Base-by-base conservation (phyloP, 2,113 vertebrate genomes). In the Nothoprocta pentlandii region DNA sequence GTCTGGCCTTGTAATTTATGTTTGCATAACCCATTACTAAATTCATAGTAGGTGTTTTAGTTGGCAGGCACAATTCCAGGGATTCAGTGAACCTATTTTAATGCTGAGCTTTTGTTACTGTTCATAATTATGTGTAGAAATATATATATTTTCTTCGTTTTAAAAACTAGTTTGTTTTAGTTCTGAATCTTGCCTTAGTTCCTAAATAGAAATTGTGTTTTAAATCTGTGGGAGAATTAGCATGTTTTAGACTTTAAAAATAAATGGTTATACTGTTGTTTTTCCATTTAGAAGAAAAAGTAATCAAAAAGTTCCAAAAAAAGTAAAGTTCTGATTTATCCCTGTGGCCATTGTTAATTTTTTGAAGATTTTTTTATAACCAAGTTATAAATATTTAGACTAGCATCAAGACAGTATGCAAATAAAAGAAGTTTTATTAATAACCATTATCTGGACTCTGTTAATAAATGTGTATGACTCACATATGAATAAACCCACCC, bases 1-100 rank as follows among this genome's bases (percentile, higher is more conserved):
- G 98, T 98, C 98, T 98, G 97, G 98, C 96, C 95, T 97, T 95
- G 94, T 98, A 98, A 99, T 99, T 99, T 98, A 99, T 98, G 98
- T 98, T 98, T 98, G 97, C 93, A 96, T 98, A 98, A 98, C 97
- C 98, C 98, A 98, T 98, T 98, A 98, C 98, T 98, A 98, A 98
- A 98, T 98, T 98, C 98, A 96, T 98, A 95, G 98, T 98, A 97
- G 98, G 98, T 98, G 98, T 98, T 98, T 99, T 98, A 96, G 96
- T 98, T 98, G 97, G 98, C 98, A 98, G 97, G 92, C 96, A 81
- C 93, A 91, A 92, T 96, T 98, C 96, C 95, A 97, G 96, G 85
- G 97, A 87, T 97, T 97, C 95, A 86, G 96, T 97, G 96, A 95
- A 89, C 88, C 96, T 97, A 89, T 94, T 56, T 96, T 94, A 96